Conservation (phyloP, 2,113 vertebrate species). For the Sigmodon hispidus region DNA sequence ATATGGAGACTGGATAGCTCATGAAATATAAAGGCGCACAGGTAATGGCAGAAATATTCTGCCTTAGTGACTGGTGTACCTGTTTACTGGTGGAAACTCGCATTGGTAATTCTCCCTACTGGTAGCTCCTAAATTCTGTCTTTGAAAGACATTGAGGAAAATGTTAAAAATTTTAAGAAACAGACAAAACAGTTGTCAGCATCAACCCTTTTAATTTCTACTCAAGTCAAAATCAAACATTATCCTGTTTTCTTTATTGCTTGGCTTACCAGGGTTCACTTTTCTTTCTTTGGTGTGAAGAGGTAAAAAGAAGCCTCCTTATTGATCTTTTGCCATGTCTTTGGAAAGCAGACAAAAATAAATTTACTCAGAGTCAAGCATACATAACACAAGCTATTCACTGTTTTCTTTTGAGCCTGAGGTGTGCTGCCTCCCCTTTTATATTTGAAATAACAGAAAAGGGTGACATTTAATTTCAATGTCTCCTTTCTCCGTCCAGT, state of each 20-base stretch:
- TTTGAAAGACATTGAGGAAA: constrained; percentile 41
- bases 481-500: not conserved
- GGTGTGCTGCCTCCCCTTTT: not conserved
- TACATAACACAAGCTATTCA: not conserved
- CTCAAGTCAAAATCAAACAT: constrained; percentile 18
- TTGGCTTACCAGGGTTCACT: constrained; percentile 1
- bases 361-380: constrained; percentile 42
- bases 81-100: not conserved
- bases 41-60: not conserved
- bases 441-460: constrained; percentile 32
- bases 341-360: constrained; percentile 22
- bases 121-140: not conserved
- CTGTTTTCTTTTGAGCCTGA: constrained; percentile 5
- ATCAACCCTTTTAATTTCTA: constrained; percentile 22
- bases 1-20: not conserved
- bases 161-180: constrained; percentile 41
- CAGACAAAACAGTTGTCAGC: constrained; percentile 30
- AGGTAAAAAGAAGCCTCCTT: not conserved
- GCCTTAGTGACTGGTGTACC: not conserved
- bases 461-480: constrained; percentile 57
- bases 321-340: not conserved
- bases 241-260: not conserved
- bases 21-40: not conserved
- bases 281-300: constrained; percentile 48
- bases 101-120: constrained; percentile 6